Conservation (phyloP, 2,888 invertebrate species). For the Caenorhabditis sp. region DNA sequence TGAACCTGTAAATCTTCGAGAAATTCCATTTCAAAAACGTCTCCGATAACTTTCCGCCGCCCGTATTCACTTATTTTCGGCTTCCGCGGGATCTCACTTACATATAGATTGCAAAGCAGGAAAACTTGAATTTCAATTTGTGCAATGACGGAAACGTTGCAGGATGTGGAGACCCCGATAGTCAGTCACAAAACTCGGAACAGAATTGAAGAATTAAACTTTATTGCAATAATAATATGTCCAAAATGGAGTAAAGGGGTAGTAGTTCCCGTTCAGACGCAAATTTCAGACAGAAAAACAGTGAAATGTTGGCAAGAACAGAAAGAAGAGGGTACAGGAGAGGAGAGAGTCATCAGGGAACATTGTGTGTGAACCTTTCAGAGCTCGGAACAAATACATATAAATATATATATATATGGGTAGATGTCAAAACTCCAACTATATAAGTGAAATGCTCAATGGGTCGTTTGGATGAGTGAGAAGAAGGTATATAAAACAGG, state of each 20-base stretch:
- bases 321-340: not conserved
- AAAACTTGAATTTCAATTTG: no score
- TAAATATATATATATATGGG: slow-evolving; percentile 23
- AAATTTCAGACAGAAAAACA: slow-evolving; percentile 11
- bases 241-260: not conserved
- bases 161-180: no score
- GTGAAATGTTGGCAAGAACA: slow-evolving; percentile 15
- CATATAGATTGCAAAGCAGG: no score
- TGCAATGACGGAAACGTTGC: no score
- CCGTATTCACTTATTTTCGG: no score
- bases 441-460: slow-evolving; percentile 34
- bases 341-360: not conserved
- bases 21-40: no score
- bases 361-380: slow-evolving; percentile 4
- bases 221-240: slow-evolving; percentile 6
- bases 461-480: slow-evolving; percentile 2
- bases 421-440: no score
- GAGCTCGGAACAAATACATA: not conserved
- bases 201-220: not conserved
- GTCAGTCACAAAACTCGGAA: not conserved
- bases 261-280: slow-evolving; percentile 8
- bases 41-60: no score
- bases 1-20: no score
- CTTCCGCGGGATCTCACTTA: no score
- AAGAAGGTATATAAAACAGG: slow-evolving; percentile 2